Base-by-base conservation (phyloP, 2,113 vertebrate genomes). In the Mohoua ochrocephala region DNA sequence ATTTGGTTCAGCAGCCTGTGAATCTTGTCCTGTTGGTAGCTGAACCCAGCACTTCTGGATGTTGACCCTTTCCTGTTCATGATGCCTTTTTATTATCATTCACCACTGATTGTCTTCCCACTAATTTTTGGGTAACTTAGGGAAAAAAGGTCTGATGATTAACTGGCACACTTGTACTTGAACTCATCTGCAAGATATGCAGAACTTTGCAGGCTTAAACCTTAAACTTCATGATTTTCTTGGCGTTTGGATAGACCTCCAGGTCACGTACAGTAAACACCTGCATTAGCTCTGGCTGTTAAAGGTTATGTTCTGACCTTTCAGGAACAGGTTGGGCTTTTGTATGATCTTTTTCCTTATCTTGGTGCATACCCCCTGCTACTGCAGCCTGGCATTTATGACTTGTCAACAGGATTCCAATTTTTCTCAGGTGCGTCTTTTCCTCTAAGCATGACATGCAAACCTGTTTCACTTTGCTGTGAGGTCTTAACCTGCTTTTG, bases 261-360 rank as follows among this genome's bases (percentile, higher is more conserved):
- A 53, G 37, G 37, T 90, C 79, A 57, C 0, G 1, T 76, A 61
- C 4, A 65, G 20, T 53, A 91, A 93, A 79, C 18, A 82, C 13
- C 3, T 83, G 27, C 57, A 59, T 31, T 41, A 90, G 45, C 37
- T 90, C 77, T 77, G 67, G 23, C 61, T 93, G 4, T 65, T 92
- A 73, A 90, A 94, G 49, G 49, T 95, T 90, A 53, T 54, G 53
- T 65, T 88, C 50, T 93, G 91, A 92, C 71, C 82, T 92, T 93
- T 94, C 59, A 80, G 79, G 85, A 83, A 33, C 30, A 80, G 21
- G 9, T 24, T 64, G 49, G 33, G 15, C n/a, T 80, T 63, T 91
- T 1, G 0, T 80, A 79, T 77, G 59, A 80, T 26, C 39, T 77
- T 80, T 94, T 75, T 71, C n/a, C 63, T 85, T 69, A 64, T 27